phyloP scores from a whole-genome alignment of 2,888 invertebrate species.

The Thecophora atra region DNA sequence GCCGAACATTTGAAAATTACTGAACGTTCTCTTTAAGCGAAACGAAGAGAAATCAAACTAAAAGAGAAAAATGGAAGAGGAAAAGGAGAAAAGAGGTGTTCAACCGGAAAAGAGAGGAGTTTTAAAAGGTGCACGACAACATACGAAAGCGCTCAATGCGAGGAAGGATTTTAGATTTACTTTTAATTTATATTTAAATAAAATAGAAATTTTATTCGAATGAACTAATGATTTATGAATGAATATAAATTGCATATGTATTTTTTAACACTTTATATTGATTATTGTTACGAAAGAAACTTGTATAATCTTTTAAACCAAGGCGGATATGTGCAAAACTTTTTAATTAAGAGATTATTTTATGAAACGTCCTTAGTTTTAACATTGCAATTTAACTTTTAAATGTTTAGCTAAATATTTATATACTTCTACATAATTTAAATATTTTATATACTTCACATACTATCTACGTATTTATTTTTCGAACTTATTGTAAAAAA shows the following conservation, averaged over 20 bases:
- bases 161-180: background rate
- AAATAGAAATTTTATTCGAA: background rate
- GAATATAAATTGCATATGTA: background rate
- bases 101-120: background rate
- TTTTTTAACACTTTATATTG: background rate
- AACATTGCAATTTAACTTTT: no score
- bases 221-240: no score
- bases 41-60: constrained; percentile 31
- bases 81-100: background rate
- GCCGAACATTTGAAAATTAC: constrained; percentile 59
- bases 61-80: background rate
- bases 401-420: no score
- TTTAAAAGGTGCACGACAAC: background rate
- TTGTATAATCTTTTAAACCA: constrained; percentile 27
- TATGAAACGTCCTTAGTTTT: background rate
- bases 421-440: no score
- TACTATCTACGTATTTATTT: no score
- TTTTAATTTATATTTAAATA: background rate
- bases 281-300: background rate
- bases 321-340: constrained; percentile 59
- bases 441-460: no score
- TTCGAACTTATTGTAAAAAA: no score
- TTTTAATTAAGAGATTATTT: constrained; percentile 37
- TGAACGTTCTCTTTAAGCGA: constrained; percentile 50
- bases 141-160: background rate